phyloP scores from a whole-genome alignment of 30 jellyfish, hydroid and myxozoan genomes.

The Chrysaora quinquecirrha region DNA sequence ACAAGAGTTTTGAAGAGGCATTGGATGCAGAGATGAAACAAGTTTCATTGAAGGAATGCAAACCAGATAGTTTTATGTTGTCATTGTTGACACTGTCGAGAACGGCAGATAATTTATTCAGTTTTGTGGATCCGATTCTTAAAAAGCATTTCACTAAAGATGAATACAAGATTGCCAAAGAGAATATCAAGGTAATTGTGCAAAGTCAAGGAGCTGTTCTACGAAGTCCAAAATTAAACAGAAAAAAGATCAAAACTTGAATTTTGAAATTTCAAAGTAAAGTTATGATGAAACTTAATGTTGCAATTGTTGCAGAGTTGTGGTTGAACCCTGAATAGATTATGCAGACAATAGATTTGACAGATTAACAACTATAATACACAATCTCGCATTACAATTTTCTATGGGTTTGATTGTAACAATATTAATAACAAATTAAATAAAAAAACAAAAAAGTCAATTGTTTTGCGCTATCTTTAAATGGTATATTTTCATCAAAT shows the following conservation, averaged over 20 bases:
- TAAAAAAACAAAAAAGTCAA: too few species aligned
- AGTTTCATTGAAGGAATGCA: slow-evolving; percentile 78
- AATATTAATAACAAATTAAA: too few species aligned
- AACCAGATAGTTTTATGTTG: slow-evolving; percentile 92
- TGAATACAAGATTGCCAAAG: slow-evolving; percentile 83
- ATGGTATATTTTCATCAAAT: too few species aligned
- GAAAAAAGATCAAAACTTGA: slow-evolving; percentile 73
- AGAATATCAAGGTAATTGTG: slow-evolving; percentile 88
- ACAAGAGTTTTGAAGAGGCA: slow-evolving; percentile 68
- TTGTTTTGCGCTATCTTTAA: too few species aligned
- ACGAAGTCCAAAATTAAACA: slow-evolving; percentile 80
- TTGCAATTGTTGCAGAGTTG: not conserved
- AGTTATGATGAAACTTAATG: too few species aligned
- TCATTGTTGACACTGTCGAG: slow-evolving; percentile 85
- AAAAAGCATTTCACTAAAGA: slow-evolving; percentile 82
- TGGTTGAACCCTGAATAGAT: not conserved
- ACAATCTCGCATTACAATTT: too few species aligned
- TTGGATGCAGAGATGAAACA: slow-evolving; percentile 83
- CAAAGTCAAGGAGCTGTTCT: slow-evolving; percentile 87
- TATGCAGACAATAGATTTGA: not conserved
- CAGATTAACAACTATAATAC: not conserved
- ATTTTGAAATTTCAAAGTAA: too few species aligned
- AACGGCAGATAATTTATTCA: slow-evolving; percentile 78
- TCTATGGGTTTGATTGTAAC: too few species aligned
- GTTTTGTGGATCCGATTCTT: slow-evolving; percentile 83